Percentiles rank a stretch among this genome's conserved stretches.
Evolutionary conservation across 2,113 vertebrate genomes (phyloP).

Genomic region (Hiodon tergisus): DNA sequence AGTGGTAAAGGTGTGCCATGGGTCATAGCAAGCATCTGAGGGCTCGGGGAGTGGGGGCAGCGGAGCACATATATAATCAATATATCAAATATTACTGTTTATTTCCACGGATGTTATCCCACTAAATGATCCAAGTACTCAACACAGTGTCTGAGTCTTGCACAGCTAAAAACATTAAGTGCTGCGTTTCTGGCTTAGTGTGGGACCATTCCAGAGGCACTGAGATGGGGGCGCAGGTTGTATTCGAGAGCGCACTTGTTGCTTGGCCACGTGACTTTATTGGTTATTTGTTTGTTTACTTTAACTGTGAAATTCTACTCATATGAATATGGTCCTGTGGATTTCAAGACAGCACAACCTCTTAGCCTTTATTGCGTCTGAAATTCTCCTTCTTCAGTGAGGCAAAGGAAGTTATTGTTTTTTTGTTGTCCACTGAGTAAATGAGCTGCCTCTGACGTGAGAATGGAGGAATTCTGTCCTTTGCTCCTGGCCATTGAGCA

Average conservation of each 20-base stretch:
- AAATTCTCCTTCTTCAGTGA: neutral
- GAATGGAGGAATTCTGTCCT: constrained; percentile 30
- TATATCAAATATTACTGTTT: constrained; percentile 25
- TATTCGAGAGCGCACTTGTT: constrained; percentile 12
- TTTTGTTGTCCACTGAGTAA: neutral
- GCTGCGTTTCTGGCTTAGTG: constrained; percentile 12
- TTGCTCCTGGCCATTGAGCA: constrained; percentile 26
- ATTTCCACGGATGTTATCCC: constrained; percentile 34
- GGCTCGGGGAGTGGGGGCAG: neutral
- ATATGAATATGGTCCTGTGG: constrained; percentile 13
- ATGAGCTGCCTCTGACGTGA: constrained; percentile 16
- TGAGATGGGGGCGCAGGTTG: neutral
- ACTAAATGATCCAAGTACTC: constrained; percentile 12
- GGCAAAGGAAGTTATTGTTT: neutral
- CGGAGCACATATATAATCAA: neutral
- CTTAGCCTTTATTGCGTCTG: neutral
- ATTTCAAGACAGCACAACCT: neutral
- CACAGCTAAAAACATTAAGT: constrained; percentile 29
- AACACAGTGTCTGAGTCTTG: constrained; percentile 15
- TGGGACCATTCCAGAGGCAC: constrained; percentile 15
- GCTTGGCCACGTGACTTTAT: constrained; percentile 6
- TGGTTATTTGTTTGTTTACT: neutral
- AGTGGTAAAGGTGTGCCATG: neutral
- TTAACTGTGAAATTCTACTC: constrained; percentile 17
- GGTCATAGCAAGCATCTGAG: neutral